phyloP scores from a whole-genome alignment of 2,113 vertebrate species.

The Sapajus apella region DNA sequence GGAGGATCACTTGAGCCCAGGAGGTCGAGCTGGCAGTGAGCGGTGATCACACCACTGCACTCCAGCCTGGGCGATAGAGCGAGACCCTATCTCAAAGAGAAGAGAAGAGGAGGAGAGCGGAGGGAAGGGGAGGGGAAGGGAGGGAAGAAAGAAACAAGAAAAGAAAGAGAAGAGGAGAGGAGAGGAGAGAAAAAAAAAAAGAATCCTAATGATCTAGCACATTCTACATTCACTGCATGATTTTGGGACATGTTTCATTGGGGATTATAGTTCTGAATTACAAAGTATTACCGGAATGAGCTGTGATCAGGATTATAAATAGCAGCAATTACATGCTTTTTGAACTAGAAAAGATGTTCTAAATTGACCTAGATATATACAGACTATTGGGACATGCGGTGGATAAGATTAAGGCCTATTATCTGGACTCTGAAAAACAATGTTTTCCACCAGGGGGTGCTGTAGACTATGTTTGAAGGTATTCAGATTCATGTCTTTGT shows the following conservation, averaged over 20 bases:
- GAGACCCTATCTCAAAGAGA: neutral
- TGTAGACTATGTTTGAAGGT: neutral
- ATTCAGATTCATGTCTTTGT: conserved; percentile 25
- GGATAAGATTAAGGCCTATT: neutral
- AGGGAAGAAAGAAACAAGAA: too few species aligned
- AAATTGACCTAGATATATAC: neutral
- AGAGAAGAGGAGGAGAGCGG: rapidly evolving
- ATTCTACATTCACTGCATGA: conserved; percentile 5
- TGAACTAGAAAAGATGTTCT: conserved; percentile 24
- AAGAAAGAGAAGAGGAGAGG: too few species aligned
- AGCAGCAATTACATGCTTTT: neutral
- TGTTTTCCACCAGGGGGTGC: conserved; percentile 64
- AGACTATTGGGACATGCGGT: neutral
- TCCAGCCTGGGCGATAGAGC: neutral
- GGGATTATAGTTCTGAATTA: neutral
- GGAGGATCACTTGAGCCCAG: neutral
- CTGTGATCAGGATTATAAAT: conserved; percentile 26
- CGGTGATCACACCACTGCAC: too few species aligned
- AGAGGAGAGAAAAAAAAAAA: neutral
- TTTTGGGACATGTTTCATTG: neutral
- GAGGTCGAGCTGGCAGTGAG: neutral
- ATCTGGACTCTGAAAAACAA: neutral
- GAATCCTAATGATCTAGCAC: neutral
- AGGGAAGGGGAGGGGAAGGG: too few species aligned
- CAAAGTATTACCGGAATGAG: neutral